Evolutionary conservation across 2,888 invertebrate species (phyloP).

Genomic region (Tiliacea citrago): DNA sequence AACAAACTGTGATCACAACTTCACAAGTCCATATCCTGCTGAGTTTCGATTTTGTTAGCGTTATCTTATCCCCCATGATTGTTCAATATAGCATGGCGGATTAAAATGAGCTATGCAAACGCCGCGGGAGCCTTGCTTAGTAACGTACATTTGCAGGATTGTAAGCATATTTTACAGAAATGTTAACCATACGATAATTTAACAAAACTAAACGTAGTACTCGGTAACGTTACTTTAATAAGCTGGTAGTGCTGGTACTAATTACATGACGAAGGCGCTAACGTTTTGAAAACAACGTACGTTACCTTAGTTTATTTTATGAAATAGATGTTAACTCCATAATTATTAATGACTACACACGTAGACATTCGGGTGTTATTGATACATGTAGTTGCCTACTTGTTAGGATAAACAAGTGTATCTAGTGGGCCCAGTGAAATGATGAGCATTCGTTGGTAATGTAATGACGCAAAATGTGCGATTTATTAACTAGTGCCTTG

Average conservation of each 20-base stretch:
- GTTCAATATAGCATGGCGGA: constrained; percentile 27
- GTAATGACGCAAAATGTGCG: constrained; percentile 39
- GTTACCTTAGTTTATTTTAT: constrained; percentile 44
- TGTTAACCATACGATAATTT: constrained; percentile 7
- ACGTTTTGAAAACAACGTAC: constrained; percentile 56
- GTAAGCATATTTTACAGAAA: constrained; percentile 16
- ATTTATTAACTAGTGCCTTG: constrained; percentile 44
- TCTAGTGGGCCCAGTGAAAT: constrained; percentile 25
- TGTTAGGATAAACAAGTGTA: constrained; percentile 51
- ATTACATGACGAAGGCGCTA: constrained; percentile 36
- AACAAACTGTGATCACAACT: constrained; percentile 23
- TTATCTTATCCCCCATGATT: constrained; percentile 42
- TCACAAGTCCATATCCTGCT: not conserved
- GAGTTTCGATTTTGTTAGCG: constrained; percentile 17
- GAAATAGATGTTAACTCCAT: constrained; percentile 33
- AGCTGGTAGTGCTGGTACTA: constrained; percentile 45
- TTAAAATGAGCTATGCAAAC: constrained; percentile 30
- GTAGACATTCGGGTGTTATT: constrained; percentile 54
- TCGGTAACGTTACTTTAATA: constrained; percentile 41
- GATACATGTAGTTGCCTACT: constrained; percentile 15
- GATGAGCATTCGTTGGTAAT: constrained; percentile 35
- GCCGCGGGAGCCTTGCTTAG: not conserved
- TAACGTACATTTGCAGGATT: not conserved
- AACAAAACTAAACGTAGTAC: constrained; percentile 23
- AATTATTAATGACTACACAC: constrained; percentile 43